Evolutionary conservation across 2,797 vertebrate genomes (phyloP).

Genomic region (Arnoldichthys spilopterus): DNA sequence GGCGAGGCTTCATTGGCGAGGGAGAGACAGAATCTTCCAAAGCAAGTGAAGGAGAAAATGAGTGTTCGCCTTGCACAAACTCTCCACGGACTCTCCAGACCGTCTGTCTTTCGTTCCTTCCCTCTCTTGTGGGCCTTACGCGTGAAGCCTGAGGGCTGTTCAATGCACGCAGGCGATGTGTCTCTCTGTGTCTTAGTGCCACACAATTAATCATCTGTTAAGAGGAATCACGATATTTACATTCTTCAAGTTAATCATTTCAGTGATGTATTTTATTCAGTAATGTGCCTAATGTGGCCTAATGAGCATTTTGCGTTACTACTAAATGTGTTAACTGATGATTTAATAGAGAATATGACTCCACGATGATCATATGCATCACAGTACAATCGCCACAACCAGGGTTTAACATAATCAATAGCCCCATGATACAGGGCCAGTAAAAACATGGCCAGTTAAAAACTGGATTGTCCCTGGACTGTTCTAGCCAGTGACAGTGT

Average conservation of each 20-base stretch:
- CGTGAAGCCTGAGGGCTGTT: constrained; percentile 29
- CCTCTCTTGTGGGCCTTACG: constrained; percentile 16
- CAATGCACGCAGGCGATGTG: background rate
- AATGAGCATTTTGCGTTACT: background rate
- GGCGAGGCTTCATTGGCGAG: constrained; percentile 21
- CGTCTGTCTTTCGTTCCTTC: constrained; percentile 20
- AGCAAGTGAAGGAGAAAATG: constrained; percentile 20
- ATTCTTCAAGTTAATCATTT: background rate
- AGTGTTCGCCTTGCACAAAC: constrained; percentile 25
- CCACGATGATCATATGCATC: too few relatives aligned
- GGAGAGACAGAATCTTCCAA: background rate
- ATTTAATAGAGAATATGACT: too few relatives aligned
- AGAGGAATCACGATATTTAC: constrained; percentile 8
- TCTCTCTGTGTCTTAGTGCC: background rate
- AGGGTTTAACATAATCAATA: too few relatives aligned
- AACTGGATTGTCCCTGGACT: too few relatives aligned
- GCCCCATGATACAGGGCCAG: too few relatives aligned
- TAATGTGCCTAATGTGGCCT: background rate
- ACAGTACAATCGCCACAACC: too few relatives aligned
- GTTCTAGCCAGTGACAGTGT: too few relatives aligned
- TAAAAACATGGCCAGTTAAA: too few relatives aligned
- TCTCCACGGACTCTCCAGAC: constrained; percentile 8
- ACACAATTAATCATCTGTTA: constrained; percentile 9
- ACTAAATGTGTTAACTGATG: background rate
- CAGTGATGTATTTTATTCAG: background rate